A percentile compares a stretch with the other conserved stretches of the same genome.
Evolutionary conservation across 2,888 invertebrate genomes (phyloP).

Genomic region (Cryptosula pallasiana): DNA sequence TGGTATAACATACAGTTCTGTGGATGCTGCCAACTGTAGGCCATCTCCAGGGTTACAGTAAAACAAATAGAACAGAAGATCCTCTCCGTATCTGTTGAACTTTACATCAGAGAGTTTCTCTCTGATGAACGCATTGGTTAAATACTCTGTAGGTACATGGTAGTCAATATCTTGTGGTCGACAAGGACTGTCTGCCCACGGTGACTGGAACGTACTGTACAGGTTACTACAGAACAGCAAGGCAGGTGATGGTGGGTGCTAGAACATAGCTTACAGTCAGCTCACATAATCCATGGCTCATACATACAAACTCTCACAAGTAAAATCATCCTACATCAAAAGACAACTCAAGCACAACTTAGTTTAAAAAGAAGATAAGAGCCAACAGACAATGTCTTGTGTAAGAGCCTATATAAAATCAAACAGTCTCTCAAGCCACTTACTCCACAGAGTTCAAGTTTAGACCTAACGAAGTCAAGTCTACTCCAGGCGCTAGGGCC

Average conservation of each 20-base stretch:
- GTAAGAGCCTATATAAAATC: no score
- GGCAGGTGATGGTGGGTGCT: background rate
- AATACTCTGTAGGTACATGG: slow-evolving; percentile 96
- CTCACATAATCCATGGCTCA: no score
- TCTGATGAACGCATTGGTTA: slow-evolving; percentile 90
- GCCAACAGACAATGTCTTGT: no score
- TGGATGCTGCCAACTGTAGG: slow-evolving; percentile 93
- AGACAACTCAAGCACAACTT: no score
- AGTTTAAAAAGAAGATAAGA: no score
- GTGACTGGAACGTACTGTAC: slow-evolving; percentile 96
- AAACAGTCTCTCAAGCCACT: slow-evolving; percentile 33
- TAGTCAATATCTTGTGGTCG: slow-evolving; percentile 98
- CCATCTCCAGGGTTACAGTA: slow-evolving; percentile 98
- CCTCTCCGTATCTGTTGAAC: slow-evolving; percentile 95
- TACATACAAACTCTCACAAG: no score
- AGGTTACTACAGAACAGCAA: slow-evolving; percentile 59
- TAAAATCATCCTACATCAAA: no score
- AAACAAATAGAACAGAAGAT: slow-evolving; percentile 97
- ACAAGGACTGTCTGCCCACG: slow-evolving; percentile 96
- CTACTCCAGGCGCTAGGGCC: slow-evolving; percentile 92
- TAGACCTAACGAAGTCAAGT: slow-evolving; percentile 92
- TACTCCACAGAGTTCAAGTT: slow-evolving; percentile 94
- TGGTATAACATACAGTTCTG: slow-evolving; percentile 88
- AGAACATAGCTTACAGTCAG: no score
- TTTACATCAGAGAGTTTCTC: slow-evolving; percentile 76